Percentiles rank a stretch among this genome's conserved stretches.
Conservation (phyloP, 2,888 invertebrate genomes). For the Sericinus montela region DNA sequence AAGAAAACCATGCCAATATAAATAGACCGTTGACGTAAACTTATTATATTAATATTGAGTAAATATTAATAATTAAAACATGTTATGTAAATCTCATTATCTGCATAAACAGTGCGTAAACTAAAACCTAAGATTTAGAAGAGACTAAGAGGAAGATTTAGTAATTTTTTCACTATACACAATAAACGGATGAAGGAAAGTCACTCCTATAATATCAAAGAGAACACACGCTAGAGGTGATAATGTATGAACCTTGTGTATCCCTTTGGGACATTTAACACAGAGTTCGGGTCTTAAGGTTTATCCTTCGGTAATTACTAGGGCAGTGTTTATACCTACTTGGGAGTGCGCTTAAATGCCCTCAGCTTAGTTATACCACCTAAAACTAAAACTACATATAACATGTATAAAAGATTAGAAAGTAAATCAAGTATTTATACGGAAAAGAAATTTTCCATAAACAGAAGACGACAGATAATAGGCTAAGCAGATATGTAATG, state of each 20-base stretch:
- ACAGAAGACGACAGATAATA: too few relatives aligned
- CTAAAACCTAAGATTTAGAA: slow-evolving; percentile 46
- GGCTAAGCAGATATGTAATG: too few relatives aligned
- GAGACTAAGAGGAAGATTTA: slow-evolving; percentile 39
- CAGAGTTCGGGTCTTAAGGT: slow-evolving; percentile 62
- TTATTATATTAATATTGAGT: too few relatives aligned
- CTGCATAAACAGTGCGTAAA: too few relatives aligned
- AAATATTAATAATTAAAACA: too few relatives aligned
- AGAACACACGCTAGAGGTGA: slow-evolving; percentile 59
- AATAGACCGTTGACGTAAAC: too few relatives aligned
- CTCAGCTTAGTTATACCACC: slow-evolving; percentile 27
- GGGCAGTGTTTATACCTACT: slow-evolving; percentile 52
- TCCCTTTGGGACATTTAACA: slow-evolving; percentile 66
- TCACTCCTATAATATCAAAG: slow-evolving; percentile 28
- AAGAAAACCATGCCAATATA: too few relatives aligned
- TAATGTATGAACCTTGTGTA: slow-evolving; percentile 50
- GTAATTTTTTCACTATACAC: slow-evolving; percentile 21
- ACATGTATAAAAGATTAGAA: too few relatives aligned
- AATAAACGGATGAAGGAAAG: slow-evolving; percentile 23
- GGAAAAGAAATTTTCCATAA: too few relatives aligned
- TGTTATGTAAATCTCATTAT: too few relatives aligned
- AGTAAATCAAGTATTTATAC: too few relatives aligned
- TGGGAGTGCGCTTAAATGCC: slow-evolving; percentile 27
- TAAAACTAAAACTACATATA: too few relatives aligned
- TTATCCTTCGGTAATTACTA: slow-evolving; percentile 68